Base-by-base conservation (phyloP, 2,888 invertebrate species). In the Morpho helenor region DNA sequence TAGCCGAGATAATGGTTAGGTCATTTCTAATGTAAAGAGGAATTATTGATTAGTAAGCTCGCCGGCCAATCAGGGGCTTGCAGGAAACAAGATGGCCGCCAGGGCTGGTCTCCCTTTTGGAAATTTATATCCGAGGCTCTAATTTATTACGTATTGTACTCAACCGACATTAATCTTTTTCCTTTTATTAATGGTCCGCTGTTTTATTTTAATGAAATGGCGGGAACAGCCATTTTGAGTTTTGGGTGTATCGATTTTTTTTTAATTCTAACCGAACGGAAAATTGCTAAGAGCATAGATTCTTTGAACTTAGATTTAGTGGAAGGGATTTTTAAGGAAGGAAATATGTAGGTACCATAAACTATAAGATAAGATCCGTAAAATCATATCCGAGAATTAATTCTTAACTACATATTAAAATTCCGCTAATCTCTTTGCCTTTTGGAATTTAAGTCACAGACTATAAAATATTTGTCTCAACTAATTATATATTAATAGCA, bases 121-220 rank as follows among this genome's bases (percentile, higher is more conserved):
- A 81, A 80, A 84, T 74, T 71, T 73, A 82, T 82, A 84, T 75
- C 79, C 76, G 76, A 77, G 68, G 66, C 72, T 76, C 68, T 87
- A 90, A 90, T 90, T 89, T 89, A 90, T 90, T 87, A 90, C 81
- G 79, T 81, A 84, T 89, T 89, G 89, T 89, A 76, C 76, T 73
- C 66, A 50, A 66, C 74, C 71, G 81, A 87, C 89, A 90, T 90
- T 90, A 88, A 90, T 89, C 89, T 90, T 89, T 84, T 84, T 82
- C 84, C 82, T 78, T 84, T 86, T 88, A 88, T 90, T 88, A 90
- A 88, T 88, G 87, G 84, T 81, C 65, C 64, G 70, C 74, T 79
- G 84, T 87, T 88, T 88, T 87, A 87, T 88, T 89, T 87, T 89
- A 89, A 89, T 88, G 87, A 89, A 87, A 86, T 73, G 68, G 76